Evolutionary conservation across 2,113 vertebrate genomes (phyloP).

Genomic region (Campylomormyrus numenius): DNA sequence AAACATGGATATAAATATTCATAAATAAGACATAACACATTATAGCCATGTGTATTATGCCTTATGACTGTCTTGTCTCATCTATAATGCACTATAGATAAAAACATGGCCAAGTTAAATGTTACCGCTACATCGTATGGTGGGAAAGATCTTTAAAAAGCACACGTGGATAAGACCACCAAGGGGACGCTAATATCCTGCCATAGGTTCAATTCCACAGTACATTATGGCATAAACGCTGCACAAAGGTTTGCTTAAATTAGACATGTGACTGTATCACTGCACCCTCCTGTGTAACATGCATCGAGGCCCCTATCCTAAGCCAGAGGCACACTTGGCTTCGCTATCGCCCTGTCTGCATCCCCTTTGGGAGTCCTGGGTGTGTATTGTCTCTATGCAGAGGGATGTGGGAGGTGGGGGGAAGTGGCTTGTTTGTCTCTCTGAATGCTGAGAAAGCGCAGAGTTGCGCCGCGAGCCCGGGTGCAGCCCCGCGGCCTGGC

Average conservation of each 20-base stretch:
- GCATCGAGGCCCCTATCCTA: not conserved
- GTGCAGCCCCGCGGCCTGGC: not conserved
- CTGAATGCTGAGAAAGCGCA: constrained; percentile 25
- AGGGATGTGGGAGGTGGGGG: constrained; percentile 52
- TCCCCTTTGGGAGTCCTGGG: not conserved
- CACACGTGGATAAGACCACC: not conserved
- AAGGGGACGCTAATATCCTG: not conserved
- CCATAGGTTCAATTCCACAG: not conserved
- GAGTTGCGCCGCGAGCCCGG: not conserved
- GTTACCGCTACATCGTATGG: not conserved
- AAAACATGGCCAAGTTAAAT: not conserved
- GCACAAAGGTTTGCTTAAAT: not conserved
- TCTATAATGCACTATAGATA: too few species aligned
- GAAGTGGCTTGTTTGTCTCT: constrained; percentile 45
- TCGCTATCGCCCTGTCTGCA: not conserved
- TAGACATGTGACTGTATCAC: not conserved
- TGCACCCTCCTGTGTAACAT: not conserved
- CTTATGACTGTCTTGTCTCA: too few species aligned
- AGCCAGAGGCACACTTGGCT: not conserved
- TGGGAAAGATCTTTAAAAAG: not conserved
- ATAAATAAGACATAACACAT: too few species aligned
- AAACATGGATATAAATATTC: too few species aligned
- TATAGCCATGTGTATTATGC: too few species aligned
- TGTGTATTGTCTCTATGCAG: not conserved
- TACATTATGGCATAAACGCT: not conserved